phyloP scores from a whole-genome alignment of 2,797 vertebrate genomes.

The Hybognathus amarus region DNA sequence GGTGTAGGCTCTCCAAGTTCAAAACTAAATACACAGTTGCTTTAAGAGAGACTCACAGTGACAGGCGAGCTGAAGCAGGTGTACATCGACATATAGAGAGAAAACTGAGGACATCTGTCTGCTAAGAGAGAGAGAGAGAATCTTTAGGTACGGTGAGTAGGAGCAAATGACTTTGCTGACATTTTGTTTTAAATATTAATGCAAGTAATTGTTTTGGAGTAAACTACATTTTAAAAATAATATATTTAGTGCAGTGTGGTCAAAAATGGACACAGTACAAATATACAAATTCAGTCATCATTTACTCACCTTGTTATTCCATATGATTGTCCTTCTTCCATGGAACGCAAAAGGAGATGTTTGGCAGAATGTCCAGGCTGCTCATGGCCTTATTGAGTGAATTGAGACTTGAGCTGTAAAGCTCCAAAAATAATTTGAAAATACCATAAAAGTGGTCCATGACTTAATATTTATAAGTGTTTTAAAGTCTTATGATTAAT shows the following conservation, averaged over 20 bases:
- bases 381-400: neutral
- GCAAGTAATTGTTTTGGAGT: neutral
- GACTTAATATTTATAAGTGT: neutral
- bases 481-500: too few species aligned
- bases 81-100: neutral
- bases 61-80: slow-evolving; percentile 3
- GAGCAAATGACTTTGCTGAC: too few species aligned
- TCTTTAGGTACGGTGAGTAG: neutral
- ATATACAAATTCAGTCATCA: neutral
- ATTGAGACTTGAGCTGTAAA: neutral
- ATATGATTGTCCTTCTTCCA: neutral
- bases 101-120: neutral
- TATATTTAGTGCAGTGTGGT: neutral
- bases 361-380: neutral
- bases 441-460: neutral
- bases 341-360: neutral
- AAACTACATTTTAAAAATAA: neutral
- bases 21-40: slow-evolving; percentile 43
- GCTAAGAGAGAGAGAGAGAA: neutral
- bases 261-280: neutral
- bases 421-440: neutral
- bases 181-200: neutral
- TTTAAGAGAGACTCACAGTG: neutral
- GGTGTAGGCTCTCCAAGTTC: slow-evolving; percentile 65
- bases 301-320: neutral